Evolutionary conservation across 1,140 invertebrate genomes (phyloP).

Genomic region (Caenorhabditis latens): DNA sequence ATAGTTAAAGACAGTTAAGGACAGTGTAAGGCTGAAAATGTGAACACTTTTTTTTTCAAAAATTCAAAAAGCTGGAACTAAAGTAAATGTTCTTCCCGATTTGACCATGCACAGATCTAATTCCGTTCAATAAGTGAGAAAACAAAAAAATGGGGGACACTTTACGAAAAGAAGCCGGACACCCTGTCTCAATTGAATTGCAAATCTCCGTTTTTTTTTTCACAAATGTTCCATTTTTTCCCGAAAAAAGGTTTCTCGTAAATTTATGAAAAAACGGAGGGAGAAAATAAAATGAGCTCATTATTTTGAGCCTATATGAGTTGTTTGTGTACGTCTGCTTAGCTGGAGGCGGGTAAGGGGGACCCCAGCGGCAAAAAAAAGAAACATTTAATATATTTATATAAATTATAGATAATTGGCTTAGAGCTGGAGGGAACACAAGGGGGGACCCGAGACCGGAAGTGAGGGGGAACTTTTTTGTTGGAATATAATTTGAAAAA

Average conservation of each 20-base stretch:
- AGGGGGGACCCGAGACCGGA: background rate
- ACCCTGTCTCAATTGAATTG: slow-evolving; percentile 2
- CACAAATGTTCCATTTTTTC: background rate
- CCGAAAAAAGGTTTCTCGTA: slow-evolving; percentile 30
- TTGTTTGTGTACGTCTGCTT: background rate
- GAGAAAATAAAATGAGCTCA: background rate
- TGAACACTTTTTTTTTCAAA: too few species aligned
- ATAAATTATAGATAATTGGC: too few species aligned
- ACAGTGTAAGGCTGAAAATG: too few species aligned
- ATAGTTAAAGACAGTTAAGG: too few species aligned
- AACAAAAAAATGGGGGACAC: background rate
- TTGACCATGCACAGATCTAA: too few species aligned
- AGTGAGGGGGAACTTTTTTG: background rate
- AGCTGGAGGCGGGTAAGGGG: background rate
- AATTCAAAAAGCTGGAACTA: too few species aligned
- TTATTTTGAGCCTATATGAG: slow-evolving; percentile 28
- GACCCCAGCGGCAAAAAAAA: background rate
- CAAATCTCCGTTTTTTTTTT: slow-evolving; percentile 2
- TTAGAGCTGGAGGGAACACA: background rate
- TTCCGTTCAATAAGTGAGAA: background rate
- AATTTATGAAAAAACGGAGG: slow-evolving; percentile 15
- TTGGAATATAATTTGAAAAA: too few species aligned
- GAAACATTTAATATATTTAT: background rate
- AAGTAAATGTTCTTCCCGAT: too few species aligned
- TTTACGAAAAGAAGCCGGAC: too few species aligned